Evolutionary conservation across 2,113 vertebrate genomes (phyloP), one percentile per base, ranked within the genome.

Genomic region (Chaetorhynchus papuensis): DNA sequence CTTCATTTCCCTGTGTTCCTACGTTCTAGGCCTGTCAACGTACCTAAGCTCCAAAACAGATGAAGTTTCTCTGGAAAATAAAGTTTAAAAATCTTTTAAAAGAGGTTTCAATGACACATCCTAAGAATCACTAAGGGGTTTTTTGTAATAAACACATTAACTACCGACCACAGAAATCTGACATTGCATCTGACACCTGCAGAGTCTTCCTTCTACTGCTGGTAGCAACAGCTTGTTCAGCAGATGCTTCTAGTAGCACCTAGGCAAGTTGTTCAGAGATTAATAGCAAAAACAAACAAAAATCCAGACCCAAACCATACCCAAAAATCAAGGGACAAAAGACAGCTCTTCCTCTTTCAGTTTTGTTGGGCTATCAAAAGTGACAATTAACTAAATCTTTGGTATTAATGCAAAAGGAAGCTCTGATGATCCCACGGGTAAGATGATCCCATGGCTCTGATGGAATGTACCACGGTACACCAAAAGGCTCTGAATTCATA

Each of bases 41-140:
- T 5, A 75, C 19, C 5, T 37, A 18, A 35, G 37, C 50, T 35
- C 50, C 28, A 35, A 65, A 79, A 15, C 0, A 79, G 31, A 15
- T 45, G 9, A 80, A 39, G 12, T 45, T 83, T 63, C 42, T 59
- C 35, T 22, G 54, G 22, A 74, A 77, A 70, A 83, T 10, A 30
- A 70, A 87, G 24, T 65, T 65, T 27, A 2, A 47, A 69, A 19
- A 3, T 16, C 4, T n/a, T 15, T 23, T 54, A 53, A 81, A 76
- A 65, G 24, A 2, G 26, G 64, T 47, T 87, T 61, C 47, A 50
- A 0, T 35, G 59, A 68, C 18, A 24, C 11, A 30, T 56, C 26
- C 33, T 54, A 66, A 71, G 16, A 57, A 70, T 44, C 33, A 44
- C 6, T 33, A n/a, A 7, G 0, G 0, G 0, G 3, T 17, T 69